Base-by-base conservation (phyloP, 2,113 vertebrate genomes). In the Brachypodius melanocephalos region DNA sequence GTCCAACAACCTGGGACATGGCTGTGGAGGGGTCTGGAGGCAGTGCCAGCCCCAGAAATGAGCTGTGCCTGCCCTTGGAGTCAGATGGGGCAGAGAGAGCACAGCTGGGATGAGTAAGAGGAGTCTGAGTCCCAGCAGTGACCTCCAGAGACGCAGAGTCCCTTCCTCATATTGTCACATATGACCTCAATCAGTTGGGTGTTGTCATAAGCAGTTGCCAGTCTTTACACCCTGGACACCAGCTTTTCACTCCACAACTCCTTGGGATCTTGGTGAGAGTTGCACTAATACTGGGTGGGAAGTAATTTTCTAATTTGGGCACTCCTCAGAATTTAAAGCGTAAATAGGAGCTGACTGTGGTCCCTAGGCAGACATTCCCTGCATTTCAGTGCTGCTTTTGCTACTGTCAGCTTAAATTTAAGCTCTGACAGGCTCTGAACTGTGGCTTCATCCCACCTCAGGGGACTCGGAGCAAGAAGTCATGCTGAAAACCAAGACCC, bases 401-500 rank as follows among this genome's bases (percentile, higher is more conserved):
- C n/a, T 76, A 54, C 85, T 92, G 69, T 93, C 93, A 88, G 49
- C 46, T 90, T 87, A 26, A 85, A 85, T 95, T 88, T 75, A 32
- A 76, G 77, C 67, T 83, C 68, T 29, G 43, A 55, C 66, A 65
- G 75, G 9, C 57, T 89, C 58, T 87, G n/a, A 88, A 78, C 71
- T 92, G 77, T 51, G 66, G 11, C 26, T 95, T 90, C 78, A 84
- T 90, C 69, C 83, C 61, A 84, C 93, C 93, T 25, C 96, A 99
- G 99, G 98, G 20, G 98, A 98, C 90, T 97, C 98, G 0, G 98
- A 99, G 89, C 99, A 99, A 29, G 99, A 99, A 95, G 98, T 99
- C 95, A 99, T 99, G 99, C 97, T 99, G 97, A 99, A 98, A 78
- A 99, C 99, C 91, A 99, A 98, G 25, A 98, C 98, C 34, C 98